Evolutionary conservation across 92 coral and sea anemone species (phyloP).

Genomic region (Ricordea florida): DNA sequence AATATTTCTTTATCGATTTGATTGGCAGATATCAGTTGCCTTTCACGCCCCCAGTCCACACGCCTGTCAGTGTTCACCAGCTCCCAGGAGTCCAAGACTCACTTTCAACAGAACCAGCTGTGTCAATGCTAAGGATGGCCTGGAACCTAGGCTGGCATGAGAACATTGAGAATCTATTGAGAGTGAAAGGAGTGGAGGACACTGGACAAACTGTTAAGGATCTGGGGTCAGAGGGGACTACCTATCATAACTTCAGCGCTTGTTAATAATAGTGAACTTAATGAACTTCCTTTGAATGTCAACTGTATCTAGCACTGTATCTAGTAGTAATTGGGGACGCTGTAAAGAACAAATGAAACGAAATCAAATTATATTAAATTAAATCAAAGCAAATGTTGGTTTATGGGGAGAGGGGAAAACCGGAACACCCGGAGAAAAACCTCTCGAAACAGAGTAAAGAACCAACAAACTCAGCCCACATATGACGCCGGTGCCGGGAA

Average conservation of each 20-base stretch:
- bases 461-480: too few species aligned
- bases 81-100: conserved; percentile 65
- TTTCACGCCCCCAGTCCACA: conserved; percentile 75
- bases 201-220: neutral
- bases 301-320: too few species aligned
- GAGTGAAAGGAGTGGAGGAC: conserved; percentile 63
- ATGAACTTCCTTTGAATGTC: too few species aligned
- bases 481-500: too few species aligned
- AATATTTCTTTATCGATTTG: neutral
- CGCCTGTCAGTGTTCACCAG: conserved; percentile 69
- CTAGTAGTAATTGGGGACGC: too few species aligned
- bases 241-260: neutral
- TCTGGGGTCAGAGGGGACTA: conserved; percentile 9
- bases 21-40: conserved; percentile 83
- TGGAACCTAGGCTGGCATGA: conserved; percentile 98
- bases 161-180: conserved; percentile 66
- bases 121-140: conserved; percentile 82
- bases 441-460: too few species aligned
- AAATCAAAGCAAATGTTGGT: too few species aligned
- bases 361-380: too few species aligned
- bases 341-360: too few species aligned
- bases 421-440: too few species aligned
- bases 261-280: too few species aligned
- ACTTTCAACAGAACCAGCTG: conserved; percentile 73
- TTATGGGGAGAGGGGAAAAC: too few species aligned